Base-by-base conservation (phyloP, 2,888 invertebrate genomes). In the Gari tellinella region DNA sequence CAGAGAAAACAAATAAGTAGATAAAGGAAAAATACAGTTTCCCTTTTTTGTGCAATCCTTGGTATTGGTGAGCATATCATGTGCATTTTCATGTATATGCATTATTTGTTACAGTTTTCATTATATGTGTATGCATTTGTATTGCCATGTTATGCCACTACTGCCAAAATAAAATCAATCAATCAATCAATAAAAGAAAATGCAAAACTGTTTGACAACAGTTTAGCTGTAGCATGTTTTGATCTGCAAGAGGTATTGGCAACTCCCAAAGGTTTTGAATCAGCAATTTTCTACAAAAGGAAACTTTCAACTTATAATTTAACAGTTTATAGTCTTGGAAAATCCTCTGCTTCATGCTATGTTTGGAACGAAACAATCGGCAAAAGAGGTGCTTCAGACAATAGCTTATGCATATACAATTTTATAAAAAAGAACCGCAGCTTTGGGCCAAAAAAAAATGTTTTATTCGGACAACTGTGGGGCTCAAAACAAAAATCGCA, bases 351-450 rank as follows among this genome's bases (percentile, higher is more conserved):
- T 1, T 45, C 46, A 48, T 70, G 57, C 21, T 75, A 37, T 49
- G 37, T 70, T 1, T 70, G 75, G 70, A 56, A 75, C 41, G 70
- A 75, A 21, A 21, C 55, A 23, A 63, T 70, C 8, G 38, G 66
- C 14, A 17, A 48, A 10, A 46, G 55, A 23, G 43, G 55, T 14
- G 38, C 48, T 8, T 37, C 10, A 46, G 68, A 68, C 40, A 61
- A 55, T 10, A 31, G 58, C n/a, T 61, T 48, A 41, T 68, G 49
- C 40, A 41, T 60, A 8, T 56, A 38, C 41, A 25, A 31, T 17
- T 61, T 55, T 21, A 49, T 68, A 17, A 19, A 68, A 49, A 37
- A 21, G 0, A 7, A 19, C 25, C 21, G 0, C 14, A 8, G 4
- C 23, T 17, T 12, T n/a, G 49, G 67, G 15, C 48, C 26, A 49